Evolutionary conservation across 2,797 vertebrate genomes (phyloP).

Genomic region (Catamblyrhynchus diadema): DNA sequence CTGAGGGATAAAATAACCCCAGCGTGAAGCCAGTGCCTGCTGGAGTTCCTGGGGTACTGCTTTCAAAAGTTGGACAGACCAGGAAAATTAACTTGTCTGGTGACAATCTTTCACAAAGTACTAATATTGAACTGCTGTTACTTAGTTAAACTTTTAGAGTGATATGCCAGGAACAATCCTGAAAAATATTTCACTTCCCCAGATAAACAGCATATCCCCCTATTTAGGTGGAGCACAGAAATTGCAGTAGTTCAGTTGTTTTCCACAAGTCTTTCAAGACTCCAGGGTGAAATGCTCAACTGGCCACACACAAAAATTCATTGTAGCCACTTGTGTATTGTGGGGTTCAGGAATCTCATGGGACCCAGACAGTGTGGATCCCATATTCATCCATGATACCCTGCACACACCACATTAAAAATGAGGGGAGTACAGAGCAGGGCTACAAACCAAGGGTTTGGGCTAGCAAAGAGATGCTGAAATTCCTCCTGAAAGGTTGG

Average conservation of each 20-base stretch:
- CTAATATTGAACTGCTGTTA: not conserved
- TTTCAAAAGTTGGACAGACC: not conserved
- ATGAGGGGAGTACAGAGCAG: not conserved
- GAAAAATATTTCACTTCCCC: not conserved
- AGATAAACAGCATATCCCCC: rapidly evolving
- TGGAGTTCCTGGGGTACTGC: not conserved
- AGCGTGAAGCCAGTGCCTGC: not conserved
- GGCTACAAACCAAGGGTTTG: not conserved
- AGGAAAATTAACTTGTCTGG: not conserved
- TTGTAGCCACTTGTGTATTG: rapidly evolving
- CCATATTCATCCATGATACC: rapidly evolving
- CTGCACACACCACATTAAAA: not conserved
- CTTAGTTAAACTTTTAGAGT: not conserved
- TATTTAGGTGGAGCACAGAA: not conserved
- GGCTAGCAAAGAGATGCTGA: not conserved
- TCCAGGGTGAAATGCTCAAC: not conserved
- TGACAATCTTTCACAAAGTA: not conserved
- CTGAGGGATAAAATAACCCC: not conserved
- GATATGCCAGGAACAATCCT: not conserved
- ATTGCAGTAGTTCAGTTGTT: not conserved
- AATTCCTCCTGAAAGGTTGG: not conserved
- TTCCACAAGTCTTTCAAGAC: not conserved
- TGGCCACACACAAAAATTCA: not conserved
- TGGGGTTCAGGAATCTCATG: not conserved
- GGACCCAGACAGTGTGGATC: not conserved